These are phyloP conservation scores for Oplegnathus fasciatus DNA, from an alignment of 2,113 vertebrate genomes.

Conservation along the genomic window DNA sequence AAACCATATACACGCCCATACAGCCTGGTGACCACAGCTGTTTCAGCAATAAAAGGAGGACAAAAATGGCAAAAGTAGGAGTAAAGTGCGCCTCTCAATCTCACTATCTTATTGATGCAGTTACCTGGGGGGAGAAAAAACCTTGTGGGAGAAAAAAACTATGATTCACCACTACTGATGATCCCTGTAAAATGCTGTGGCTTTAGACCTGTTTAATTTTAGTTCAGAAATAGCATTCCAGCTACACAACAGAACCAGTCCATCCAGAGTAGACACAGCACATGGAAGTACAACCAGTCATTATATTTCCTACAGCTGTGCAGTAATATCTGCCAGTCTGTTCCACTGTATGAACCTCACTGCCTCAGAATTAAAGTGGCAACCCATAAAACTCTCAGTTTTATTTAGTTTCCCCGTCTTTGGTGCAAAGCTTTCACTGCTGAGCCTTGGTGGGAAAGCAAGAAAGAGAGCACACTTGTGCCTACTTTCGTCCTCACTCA, in stretches of 20 bases:
- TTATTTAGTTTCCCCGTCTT: neutral
- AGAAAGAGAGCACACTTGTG: neutral
- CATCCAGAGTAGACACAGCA: neutral
- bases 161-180: neutral
- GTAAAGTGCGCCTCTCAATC: neutral
- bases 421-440: neutral
- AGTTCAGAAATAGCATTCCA: slow-evolving; percentile 10
- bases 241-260: neutral
- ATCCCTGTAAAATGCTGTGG: neutral
- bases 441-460: slow-evolving; percentile 20
- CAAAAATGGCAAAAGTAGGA: neutral
- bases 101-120: neutral
- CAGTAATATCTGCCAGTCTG: slow-evolving; percentile 14
- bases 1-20: slow-evolving; percentile 24
- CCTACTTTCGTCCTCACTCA: neutral
- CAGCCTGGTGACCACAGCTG: slow-evolving; percentile 17
- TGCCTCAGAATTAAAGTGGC: slow-evolving; percentile 5
- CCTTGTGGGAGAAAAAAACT: neutral
- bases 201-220: neutral
- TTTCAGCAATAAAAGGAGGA: neutral
- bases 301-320: slow-evolving; percentile 7
- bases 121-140: neutral
- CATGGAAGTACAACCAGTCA: slow-evolving; percentile 19
- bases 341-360: neutral
- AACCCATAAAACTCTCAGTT: slow-evolving; percentile 34